Conservation (phyloP, 2,113 vertebrate genomes). For the Copsychus sechellarum region DNA sequence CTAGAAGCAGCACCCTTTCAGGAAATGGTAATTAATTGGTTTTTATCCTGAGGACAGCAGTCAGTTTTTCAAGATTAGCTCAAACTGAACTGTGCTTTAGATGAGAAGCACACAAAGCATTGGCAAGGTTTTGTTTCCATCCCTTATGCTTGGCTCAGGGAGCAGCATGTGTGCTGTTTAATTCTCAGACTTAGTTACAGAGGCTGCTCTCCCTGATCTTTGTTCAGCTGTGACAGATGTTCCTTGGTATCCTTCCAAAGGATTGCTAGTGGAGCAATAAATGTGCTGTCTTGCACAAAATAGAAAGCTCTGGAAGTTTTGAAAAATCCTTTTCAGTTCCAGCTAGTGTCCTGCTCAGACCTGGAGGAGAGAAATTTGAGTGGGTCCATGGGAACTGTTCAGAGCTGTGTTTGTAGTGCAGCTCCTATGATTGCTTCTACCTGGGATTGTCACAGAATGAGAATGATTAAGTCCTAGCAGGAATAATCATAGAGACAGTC, state of each 20-base stretch:
- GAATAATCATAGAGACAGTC: not conserved
- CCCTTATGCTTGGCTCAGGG: not conserved
- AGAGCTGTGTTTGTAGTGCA: not conserved
- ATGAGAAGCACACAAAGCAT: not conserved
- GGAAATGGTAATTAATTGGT: not conserved
- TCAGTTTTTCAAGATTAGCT: not conserved
- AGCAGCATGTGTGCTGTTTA: not conserved
- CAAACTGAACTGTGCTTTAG: not conserved
- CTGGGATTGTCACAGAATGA: not conserved
- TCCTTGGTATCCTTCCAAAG: not conserved
- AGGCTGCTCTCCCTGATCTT: not conserved
- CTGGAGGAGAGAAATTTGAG: not conserved
- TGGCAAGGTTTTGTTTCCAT: not conserved
- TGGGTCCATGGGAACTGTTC: not conserved
- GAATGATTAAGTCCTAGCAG: not conserved
- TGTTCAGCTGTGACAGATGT: conserved; percentile 19
- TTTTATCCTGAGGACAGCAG: not conserved
- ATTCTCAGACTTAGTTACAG: not conserved
- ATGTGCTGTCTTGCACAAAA: not conserved
- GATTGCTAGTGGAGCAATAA: not conserved
- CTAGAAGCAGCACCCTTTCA: not conserved
- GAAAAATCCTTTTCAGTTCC: not conserved
- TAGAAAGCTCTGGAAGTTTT: not conserved
- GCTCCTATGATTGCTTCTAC: not conserved
- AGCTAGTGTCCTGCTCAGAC: not conserved